Evolutionary conservation across 2,113 vertebrate genomes (phyloP).

Genomic region (Melanotaenia duboulayi): DNA sequence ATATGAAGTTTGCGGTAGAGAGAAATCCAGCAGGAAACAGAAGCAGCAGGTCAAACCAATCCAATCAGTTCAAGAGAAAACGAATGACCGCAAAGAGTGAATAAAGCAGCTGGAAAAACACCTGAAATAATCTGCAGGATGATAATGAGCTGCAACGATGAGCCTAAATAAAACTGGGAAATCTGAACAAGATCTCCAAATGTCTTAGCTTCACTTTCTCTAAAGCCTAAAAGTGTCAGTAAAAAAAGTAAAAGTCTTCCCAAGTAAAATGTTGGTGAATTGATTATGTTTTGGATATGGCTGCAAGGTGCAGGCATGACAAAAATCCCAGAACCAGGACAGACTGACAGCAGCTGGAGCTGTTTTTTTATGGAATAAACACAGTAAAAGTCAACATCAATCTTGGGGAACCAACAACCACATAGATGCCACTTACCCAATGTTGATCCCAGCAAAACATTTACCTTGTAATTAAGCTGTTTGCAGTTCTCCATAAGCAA

Average conservation of each 20-base stretch:
- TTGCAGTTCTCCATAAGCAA: constrained; percentile 36
- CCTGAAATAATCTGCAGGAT: no score
- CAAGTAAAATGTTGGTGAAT: not conserved
- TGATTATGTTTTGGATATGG: constrained; percentile 11
- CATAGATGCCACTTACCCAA: constrained; percentile 36
- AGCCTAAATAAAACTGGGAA: no score
- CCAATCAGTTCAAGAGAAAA: no score
- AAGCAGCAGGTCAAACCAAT: not conserved
- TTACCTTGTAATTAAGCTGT: constrained; percentile 47
- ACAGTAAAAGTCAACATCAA: constrained; percentile 47
- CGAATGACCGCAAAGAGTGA: no score
- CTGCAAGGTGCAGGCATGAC: constrained; percentile 24
- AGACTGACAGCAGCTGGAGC: constrained; percentile 40
- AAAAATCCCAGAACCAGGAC: constrained; percentile 30
- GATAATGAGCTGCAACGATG: no score
- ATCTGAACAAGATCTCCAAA: not conserved
- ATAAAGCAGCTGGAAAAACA: no score
- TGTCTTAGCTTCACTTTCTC: not conserved
- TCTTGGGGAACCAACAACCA: constrained; percentile 51
- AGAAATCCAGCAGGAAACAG: not conserved
- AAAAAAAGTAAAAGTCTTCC: no score
- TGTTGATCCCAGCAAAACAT: constrained; percentile 38
- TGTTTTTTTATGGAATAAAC: constrained; percentile 34
- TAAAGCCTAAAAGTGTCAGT: not conserved
- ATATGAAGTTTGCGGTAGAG: not conserved